Conservation (phyloP, 2,888 invertebrate species). For the Sarcophaga subvicina region DNA sequence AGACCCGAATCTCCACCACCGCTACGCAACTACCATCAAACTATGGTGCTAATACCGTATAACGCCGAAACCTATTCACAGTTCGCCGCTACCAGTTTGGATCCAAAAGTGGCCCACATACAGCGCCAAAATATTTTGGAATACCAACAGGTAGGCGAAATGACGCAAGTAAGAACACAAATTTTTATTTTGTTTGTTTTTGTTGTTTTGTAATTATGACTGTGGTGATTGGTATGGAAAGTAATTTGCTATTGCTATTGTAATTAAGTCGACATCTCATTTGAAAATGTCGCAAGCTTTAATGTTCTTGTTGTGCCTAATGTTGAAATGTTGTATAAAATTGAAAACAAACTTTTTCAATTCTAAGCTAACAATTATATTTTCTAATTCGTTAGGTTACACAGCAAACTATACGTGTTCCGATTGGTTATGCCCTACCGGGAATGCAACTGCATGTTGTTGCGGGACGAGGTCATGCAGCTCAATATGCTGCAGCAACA, state of each 20-base stretch:
- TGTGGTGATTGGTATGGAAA: conserved; percentile 53
- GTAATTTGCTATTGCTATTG: conserved; percentile 7
- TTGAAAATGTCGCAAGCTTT: background rate
- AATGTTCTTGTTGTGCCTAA: conserved; percentile 10
- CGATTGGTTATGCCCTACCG: conserved; percentile 82
- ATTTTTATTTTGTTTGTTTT: conserved; percentile 23
- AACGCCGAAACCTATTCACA: conserved; percentile 82
- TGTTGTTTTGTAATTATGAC: conserved; percentile 7
- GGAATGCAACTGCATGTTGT: conserved; percentile 82
- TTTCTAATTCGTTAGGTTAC: conserved; percentile 76
- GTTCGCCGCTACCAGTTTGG: conserved; percentile 79
- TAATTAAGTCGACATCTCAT: background rate
- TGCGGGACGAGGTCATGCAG: conserved; percentile 78
- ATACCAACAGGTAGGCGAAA: conserved; percentile 80
- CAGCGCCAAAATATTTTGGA: conserved; percentile 81
- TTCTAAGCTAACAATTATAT: no score
- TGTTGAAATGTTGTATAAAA: conserved; percentile 1
- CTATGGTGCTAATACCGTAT: conserved; percentile 87
- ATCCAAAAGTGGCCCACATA: conserved; percentile 79
- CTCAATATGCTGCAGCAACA: conserved; percentile 75
- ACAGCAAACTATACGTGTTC: conserved; percentile 82
- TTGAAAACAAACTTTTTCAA: no score
- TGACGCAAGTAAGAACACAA: conserved; percentile 65
- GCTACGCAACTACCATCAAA: conserved; percentile 86
- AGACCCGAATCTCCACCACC: conserved; percentile 88